Conservation (phyloP, 1,140 invertebrate species). For the Bombus sylvicola region DNA sequence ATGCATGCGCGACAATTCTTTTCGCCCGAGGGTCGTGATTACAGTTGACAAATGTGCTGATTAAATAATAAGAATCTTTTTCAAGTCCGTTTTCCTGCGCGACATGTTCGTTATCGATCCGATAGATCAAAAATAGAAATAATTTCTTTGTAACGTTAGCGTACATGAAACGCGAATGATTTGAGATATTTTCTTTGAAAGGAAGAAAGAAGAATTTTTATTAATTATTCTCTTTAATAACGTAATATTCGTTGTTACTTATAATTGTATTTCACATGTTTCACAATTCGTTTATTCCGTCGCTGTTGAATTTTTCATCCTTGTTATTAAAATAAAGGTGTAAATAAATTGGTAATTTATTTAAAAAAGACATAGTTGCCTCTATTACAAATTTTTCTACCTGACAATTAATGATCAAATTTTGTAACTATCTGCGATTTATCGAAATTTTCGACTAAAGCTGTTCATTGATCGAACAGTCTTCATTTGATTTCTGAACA, state of each 20-base stretch:
- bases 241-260: not conserved
- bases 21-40: slow-evolving; percentile 4
- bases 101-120: not conserved
- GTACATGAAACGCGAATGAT: not conserved
- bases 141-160: not conserved
- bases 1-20: not conserved
- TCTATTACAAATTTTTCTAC: no score
- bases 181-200: not conserved
- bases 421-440: not conserved
- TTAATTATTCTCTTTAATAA: no score
- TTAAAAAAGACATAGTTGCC: no score
- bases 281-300: not conserved
- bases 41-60: not conserved
- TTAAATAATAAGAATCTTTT: not conserved
- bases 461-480: not conserved
- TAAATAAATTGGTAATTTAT: no score
- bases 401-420: no score
- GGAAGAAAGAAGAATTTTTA: no score
- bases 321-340: not conserved
- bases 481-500: not conserved
- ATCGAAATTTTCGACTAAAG: no score
- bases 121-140: not conserved
- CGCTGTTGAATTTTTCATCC: not conserved
- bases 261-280: not conserved
- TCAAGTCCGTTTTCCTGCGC: not conserved